Evolutionary conservation across 2,888 invertebrate genomes (phyloP), one percentile per base, ranked within the genome.

Genomic region (Scrobipalpa costella): DNA sequence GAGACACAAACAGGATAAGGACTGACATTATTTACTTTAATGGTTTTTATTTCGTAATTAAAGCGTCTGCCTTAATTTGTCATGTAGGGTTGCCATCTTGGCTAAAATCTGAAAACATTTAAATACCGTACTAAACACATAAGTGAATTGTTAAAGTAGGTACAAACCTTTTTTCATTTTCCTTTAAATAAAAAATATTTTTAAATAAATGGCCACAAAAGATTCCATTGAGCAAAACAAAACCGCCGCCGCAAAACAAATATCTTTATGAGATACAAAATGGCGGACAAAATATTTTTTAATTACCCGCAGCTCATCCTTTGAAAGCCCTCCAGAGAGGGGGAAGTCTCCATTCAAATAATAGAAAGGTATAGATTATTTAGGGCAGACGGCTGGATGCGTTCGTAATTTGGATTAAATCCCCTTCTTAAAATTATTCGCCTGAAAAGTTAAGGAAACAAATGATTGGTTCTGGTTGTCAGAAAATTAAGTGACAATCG

Each of bases 211-310:
- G 7, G 17, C 17, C 17, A 47, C 47, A 40, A 40, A n/a, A 40
- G 47, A n/a, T 7, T n/a, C 15, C 15, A 2, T 3, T 7, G n/a
- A 17, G 15, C 15, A 47, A 47, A 47, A 47, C 7, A 8, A 17
- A 17, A 47, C 15, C 2, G 7, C 8, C 8, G 7, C 50, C 11
- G 19, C 50, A 21, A 50, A 50, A 19, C 50, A 50, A 50, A 50
- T 15, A 17, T 47, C 47, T 50, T 50, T 50, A 21, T 9, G 17
- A 19, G 19, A 60, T 34, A 62, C 36, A 72, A 74, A 73, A 76
- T 72, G 71, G 73, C 74, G 71, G 70, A 70, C 68, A 68, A 77
- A 79, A 77, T 76, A 76, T 79, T 81, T 79, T 79, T 82, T 80
- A 82, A 81, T 83, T 57, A 80, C 77, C 77, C 75, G 69, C 69